Base-by-base conservation (phyloP, 2,113 vertebrate genomes). In the Cichladusa arquata region DNA sequence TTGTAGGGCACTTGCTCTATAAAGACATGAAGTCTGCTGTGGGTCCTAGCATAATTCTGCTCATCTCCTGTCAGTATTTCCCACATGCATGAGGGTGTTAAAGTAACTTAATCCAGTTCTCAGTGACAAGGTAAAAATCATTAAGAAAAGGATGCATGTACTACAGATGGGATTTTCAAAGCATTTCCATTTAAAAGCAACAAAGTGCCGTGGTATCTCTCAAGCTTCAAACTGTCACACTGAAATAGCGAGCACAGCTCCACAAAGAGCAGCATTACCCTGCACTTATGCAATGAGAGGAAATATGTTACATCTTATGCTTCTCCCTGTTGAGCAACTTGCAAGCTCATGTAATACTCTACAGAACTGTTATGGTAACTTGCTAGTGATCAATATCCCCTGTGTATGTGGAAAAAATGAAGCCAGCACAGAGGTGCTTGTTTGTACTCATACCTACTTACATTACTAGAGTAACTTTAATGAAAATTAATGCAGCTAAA, bases 201-300 rank as follows among this genome's bases (percentile, higher is more conserved):
- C 9, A 22, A 86, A 62, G 38, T 53, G 62, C 74, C 92, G 88
- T n/a, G 24, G 56, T 45, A 50, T 51, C 69, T 38, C 69, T 77
- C 29, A 73, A 65, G 38, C 69, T 58, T 90, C 51, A 74, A 93
- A 48, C 20, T 25, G 64, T 70, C 69, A 81, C 36, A 22, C 26
- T n/a, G 71, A 56, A 93, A 71, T 1, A 92, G 62, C 0, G 2
- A 85, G 45, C 58, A 72, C 1, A 3, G 8, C 81, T 81, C 62
- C 85, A 74, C 58, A 42, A 48, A 81, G 92, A 47, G 42, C 51
- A 91, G 70, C 34, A 72, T 45, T 38, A 48, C 38, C 42, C 81
- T 77, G 73, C 56, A 86, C 96, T 98, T 96, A 97, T 57, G 97
- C 97, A 98, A 97, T 80, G 81, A 72, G 74, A 31, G 50, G 57